Evolutionary conservation across 1,140 invertebrate species (phyloP), one percentile per base, ranked within the genome.

Genomic region (Zaprionus camerounensis): DNA sequence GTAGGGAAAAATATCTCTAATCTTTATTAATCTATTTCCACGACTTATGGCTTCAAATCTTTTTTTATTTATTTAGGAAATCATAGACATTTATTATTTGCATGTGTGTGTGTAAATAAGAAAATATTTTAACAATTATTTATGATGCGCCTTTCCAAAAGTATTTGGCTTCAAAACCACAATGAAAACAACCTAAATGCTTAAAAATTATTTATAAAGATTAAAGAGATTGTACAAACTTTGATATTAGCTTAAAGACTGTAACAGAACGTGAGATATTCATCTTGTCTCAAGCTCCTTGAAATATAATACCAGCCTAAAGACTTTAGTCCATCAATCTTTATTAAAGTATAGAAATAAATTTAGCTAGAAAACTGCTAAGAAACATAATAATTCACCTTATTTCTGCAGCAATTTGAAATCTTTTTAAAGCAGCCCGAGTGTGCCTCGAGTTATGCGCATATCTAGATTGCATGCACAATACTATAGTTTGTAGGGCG

Each of bases 41-140:
- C 41, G n/a, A 15, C 41, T 46, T 46, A 31, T 17, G 41, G 15
- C 41, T 17, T 9, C 41, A 46, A 46, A 46, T 46, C n/a, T 46
- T 46, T 17, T 44, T 46, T 17, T 46, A 17, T 46, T 46, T 46
- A 46, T 46, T 46, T 41, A 41, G 41, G n/a, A 38, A 38, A 38
- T 38, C 13, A 46, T 46, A 46, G 41, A 46, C 41, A 46, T 20
- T 46, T 46, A 46, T 46, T 17, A 15, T 38, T 12, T 38, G 36
- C 13, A 15, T 38, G 6, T 11, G n/a, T 46, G 41, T 17, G 41
- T 46, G n/a, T 46, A 9, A 46, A 46, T 9, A 17, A 46, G 41
- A 46, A 46, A 17, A 46, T 46, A 46, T 46, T 46, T 46, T 3
- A 46, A 46, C 41, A 46, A 46, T 46, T 46, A 17, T 46, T 46